These are phyloP conservation scores for Ochropacha duplaris DNA, from an alignment of 2,888 invertebrate species.

Conservation along the genomic window DNA sequence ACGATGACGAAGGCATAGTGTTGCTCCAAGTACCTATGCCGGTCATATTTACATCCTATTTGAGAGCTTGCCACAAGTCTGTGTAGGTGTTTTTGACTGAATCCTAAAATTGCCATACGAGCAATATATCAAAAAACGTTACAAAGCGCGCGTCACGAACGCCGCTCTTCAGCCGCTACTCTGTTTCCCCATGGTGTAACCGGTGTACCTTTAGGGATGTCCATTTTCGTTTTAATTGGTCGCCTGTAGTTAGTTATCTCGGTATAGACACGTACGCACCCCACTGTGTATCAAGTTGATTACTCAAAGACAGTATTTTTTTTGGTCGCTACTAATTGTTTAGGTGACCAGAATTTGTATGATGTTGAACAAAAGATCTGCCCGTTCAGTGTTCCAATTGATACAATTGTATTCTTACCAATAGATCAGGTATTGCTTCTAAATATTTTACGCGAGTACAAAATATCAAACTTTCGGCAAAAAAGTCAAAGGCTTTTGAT, in stretches of 20 bases:
- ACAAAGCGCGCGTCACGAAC: constrained; percentile 5
- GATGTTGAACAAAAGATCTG: background rate
- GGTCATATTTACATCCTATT: no score
- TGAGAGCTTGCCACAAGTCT: no score
- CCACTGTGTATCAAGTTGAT: constrained; percentile 61
- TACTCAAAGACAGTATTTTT: constrained; percentile 61
- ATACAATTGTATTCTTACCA: background rate
- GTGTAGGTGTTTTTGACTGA: no score
- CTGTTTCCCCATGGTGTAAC: constrained; percentile 4
- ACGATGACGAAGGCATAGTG: no score
- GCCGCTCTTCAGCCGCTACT: constrained; percentile 12
- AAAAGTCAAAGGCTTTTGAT: no score
- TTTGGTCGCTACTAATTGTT: constrained; percentile 31
- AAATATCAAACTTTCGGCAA: no score
- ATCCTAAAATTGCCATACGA: background rate
- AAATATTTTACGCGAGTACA: no score
- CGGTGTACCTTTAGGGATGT: constrained; percentile 18
- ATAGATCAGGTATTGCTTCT: background rate
- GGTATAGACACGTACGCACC: constrained; percentile 45
- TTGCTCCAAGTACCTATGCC: no score
- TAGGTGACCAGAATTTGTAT: constrained; percentile 21
- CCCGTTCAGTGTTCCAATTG: background rate
- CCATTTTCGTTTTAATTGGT: constrained; percentile 61
- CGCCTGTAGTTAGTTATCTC: constrained; percentile 53
- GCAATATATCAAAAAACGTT: no score